Conservation (phyloP, 2,888 invertebrate species). For the Chouioia cunea region DNA sequence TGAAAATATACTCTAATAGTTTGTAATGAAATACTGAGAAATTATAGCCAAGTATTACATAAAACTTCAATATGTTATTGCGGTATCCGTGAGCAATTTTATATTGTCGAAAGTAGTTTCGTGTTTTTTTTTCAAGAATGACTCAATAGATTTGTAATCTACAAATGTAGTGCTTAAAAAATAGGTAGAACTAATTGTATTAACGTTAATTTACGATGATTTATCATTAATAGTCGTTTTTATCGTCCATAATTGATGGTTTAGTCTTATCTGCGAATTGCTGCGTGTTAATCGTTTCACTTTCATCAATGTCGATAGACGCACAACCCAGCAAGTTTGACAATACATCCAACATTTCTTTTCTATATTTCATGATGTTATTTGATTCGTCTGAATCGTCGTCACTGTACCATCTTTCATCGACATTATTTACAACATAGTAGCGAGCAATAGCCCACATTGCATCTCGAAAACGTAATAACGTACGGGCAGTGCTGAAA, state of each 20-base stretch:
- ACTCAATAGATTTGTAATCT: neutral
- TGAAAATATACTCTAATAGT: no score
- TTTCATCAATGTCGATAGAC: neutral
- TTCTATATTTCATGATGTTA: constrained; percentile 52
- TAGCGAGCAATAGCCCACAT: constrained; percentile 71
- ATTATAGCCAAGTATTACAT: no score
- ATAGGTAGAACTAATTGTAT: constrained; percentile 5
- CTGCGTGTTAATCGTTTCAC: no score
- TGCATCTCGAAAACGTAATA: constrained; percentile 69
- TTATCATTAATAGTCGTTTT: neutral
- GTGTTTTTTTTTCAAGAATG: neutral
- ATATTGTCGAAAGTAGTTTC: neutral
- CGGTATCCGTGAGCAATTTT: neutral
- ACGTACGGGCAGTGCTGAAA: constrained; percentile 71
- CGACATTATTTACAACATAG: constrained; percentile 69
- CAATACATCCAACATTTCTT: constrained; percentile 55
- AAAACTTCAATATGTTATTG: neutral
- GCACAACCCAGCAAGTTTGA: constrained; percentile 29
- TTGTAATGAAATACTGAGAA: no score
- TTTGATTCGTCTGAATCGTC: constrained; percentile 26
- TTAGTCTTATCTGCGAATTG: neutral
- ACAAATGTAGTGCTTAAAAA: neutral
- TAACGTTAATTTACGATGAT: constrained; percentile 3
- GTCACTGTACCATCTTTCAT: neutral
- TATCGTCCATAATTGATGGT: neutral